Base-by-base conservation (phyloP, 1,140 invertebrate genomes). In the Drosophila dunni region DNA sequence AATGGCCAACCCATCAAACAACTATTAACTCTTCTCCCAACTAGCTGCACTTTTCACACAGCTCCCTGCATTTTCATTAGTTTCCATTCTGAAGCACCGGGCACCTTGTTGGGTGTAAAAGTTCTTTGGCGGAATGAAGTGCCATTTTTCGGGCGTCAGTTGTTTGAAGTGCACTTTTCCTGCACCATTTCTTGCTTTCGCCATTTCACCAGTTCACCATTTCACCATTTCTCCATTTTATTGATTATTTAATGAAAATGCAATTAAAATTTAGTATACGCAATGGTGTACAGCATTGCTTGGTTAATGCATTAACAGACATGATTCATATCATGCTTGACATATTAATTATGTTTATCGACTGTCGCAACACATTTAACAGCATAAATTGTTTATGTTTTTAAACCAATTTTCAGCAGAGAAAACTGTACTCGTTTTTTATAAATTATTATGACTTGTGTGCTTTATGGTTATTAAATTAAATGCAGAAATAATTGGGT, bases 191-290 rank as follows among this genome's bases (percentile, higher is more conserved):
- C 34, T 51, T 42, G 46, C 54, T 72, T 70, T 66, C n/a, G 45
- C 40, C 36, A 48, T n/a, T 62, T 54, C 40, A 42, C 17, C 17
- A 20, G 1, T 20, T 20, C 17, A 42, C 17, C 17, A 20, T 20
- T 20, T 20, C 17, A 20, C 17, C 56, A 29, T 6, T 29, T 29
- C 24, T 29, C 24, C 40, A 63, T 62, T 58, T 80, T 77, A 88
- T 86, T 83, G 84, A 88, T 79, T 29, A 29, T 86, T 88, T 83
- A 86, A 86, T 88, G 79, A 72, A 88, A 86, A 86, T 82, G 84
- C 79, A 88, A 86, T 86, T 86, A 86, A 88, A 82, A 79, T 86
- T 86, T 79, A 88, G 79, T 74, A 68, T 42, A 68, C 65, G 58
- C 46, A 61, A 40, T 4, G 62, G 38, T 38, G 46, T 56, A 61